These are phyloP conservation scores for Corvus hawaiiensis DNA, from an alignment of 2,113 vertebrate genomes.

Conservation along the genomic window DNA sequence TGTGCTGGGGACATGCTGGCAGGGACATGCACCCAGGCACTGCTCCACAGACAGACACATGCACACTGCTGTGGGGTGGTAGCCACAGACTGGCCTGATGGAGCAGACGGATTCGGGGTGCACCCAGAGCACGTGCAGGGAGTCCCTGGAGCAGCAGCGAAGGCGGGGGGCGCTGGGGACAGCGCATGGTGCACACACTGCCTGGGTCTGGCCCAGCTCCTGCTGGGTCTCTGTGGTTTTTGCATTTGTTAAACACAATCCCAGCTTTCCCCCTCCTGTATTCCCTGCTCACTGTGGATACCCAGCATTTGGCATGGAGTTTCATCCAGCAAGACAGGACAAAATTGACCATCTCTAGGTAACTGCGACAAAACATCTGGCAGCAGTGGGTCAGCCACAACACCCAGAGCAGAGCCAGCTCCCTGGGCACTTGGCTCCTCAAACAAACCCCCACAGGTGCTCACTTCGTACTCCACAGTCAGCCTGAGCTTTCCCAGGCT, in stretches of 20 bases:
- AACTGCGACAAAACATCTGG: rapidly evolving
- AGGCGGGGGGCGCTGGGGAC: rapidly evolving
- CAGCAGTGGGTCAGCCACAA: background rate
- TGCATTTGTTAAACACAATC: background rate
- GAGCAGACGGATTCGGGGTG: background rate
- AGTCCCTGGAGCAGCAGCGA: background rate
- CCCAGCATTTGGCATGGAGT: background rate
- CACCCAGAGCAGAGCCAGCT: background rate
- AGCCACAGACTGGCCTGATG: rapidly evolving
- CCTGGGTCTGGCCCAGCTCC: background rate
- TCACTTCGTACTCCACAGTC: background rate
- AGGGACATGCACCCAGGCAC: background rate
- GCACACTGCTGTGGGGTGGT: background rate
- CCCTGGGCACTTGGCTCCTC: background rate
- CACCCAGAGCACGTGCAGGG: background rate
- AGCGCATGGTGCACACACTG: rapidly evolving
- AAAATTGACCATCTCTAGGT: background rate
- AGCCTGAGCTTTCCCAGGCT: background rate
- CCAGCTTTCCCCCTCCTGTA: background rate
- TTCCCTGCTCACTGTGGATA: background rate
- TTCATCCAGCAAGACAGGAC: background rate
- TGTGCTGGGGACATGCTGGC: background rate
- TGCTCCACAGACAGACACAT: rapidly evolving
- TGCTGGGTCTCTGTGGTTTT: background rate
- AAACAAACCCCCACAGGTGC: too few species aligned